Evolutionary conservation across 2,113 vertebrate species (phyloP), one percentile per base, ranked within the genome.

Genomic region (Reinhardtius hippoglossoides): DNA sequence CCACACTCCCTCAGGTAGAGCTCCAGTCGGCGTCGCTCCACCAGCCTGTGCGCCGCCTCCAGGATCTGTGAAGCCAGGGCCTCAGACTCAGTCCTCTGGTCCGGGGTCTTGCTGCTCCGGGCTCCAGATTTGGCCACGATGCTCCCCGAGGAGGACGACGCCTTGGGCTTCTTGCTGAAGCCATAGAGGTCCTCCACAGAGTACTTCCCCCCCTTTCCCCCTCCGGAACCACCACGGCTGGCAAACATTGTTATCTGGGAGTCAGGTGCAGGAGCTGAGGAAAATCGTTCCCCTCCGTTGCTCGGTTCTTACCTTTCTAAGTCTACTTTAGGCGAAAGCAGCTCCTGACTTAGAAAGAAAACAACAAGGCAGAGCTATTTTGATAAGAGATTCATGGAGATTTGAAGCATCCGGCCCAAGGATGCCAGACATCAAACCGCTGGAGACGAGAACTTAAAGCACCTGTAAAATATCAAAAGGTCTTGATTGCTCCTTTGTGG

Each of bases 161-260:
- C 85, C 84, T 94, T 95, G 44, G 93, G 93, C 81, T 96, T 96
- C 90, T 94, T 95, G 24, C 88, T 93, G 84, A 95, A 91, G 82
- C 95, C 95, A 24, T 95, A 96, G n/a, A 96, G 87, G 58, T 96
- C 95, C 59, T 96, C 95, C 78, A 95, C 93, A 0, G 93, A 95
- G 84, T 94, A 94, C 83, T 95, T 95, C 2, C 93, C 93, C 15
- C 93, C 94, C 56, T 94, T 95, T 0, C 91, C 92, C 37, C 93
- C 90, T 27, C 93, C 93, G 0, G 74, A 84, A 0, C 87, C 93
- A 24, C 91, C 88, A 2, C 92, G 90, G 40, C 94, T 92, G 3
- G 92, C 94, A 52, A 96, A 95, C 95, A 96, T 96, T 23, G 26
- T 64, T 55, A 18, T 31, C 26, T 60, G 48, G 42, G 50, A 78